A percentile compares a stretch with the other conserved stretches of the same genome.
phyloP scores from a whole-genome alignment of 1,140 invertebrate genomes.

The Drosophila sproati region DNA sequence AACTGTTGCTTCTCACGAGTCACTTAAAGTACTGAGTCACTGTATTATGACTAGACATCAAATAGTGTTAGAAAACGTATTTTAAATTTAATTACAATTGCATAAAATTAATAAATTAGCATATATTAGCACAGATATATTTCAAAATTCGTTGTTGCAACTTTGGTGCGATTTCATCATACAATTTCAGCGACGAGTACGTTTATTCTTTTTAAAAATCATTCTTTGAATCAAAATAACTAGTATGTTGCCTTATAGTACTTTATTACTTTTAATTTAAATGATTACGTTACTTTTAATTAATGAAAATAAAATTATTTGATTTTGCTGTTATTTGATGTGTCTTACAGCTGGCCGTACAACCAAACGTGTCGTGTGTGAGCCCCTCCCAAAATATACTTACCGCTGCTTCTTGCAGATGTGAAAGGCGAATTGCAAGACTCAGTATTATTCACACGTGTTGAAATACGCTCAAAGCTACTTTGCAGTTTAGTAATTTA shows the following conservation, averaged over 20 bases:
- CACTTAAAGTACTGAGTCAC: not conserved
- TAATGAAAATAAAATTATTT: not conserved
- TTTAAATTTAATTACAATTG: too few relatives aligned
- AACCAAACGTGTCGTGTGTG: constrained; percentile 13
- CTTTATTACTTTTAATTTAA: too few relatives aligned
- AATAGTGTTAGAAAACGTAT: not conserved
- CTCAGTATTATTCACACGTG: constrained; percentile 62
- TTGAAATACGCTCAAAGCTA: constrained; percentile 34
- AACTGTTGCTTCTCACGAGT: constrained; percentile 28
- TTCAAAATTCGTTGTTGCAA: too few relatives aligned
- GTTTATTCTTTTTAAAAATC: too few relatives aligned
- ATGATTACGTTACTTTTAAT: too few relatives aligned
- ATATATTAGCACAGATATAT: too few relatives aligned
- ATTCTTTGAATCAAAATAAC: too few relatives aligned
- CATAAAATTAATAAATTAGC: too few relatives aligned
- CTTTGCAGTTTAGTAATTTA: constrained; percentile 35
- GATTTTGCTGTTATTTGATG: not conserved
- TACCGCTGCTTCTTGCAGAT: constrained; percentile 54
- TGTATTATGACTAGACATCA: not conserved
- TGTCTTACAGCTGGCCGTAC: not conserved
- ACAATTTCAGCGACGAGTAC: too few relatives aligned
- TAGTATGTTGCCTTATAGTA: too few relatives aligned
- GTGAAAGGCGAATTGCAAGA: constrained; percentile 63
- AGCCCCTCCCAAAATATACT: not conserved
- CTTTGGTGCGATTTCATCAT: too few relatives aligned